Evolutionary conservation across 1,140 invertebrate genomes (phyloP).

Genomic region (Heliconius himera): DNA sequence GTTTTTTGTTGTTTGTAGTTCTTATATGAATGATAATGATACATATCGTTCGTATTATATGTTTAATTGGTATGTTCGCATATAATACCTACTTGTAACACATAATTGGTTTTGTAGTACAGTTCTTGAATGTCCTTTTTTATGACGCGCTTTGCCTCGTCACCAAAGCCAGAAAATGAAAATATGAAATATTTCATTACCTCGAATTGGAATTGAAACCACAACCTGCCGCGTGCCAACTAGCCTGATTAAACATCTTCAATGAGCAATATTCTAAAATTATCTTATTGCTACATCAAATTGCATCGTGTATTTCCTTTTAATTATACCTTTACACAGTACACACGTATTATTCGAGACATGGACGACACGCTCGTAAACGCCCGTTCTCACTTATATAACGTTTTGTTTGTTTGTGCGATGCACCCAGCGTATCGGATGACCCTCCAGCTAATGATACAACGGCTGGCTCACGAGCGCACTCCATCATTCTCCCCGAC

Average conservation of each 20-base stretch:
- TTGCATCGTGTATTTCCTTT: not conserved
- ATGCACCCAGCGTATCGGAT: constrained; percentile 2
- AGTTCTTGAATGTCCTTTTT: no score
- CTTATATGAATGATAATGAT: not conserved
- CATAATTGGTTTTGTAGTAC: no score
- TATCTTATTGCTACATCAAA: not conserved
- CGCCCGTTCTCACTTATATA: constrained; percentile 18
- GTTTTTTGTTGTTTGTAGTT: not conserved
- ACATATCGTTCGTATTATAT: not conserved
- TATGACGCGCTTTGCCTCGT: no score
- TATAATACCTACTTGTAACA: not conserved
- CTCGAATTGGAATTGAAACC: no score
- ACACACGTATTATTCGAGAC: not conserved
- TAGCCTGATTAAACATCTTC: no score
- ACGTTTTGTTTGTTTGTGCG: constrained; percentile 12
- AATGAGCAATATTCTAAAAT: not conserved
- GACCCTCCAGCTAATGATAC: constrained; percentile 28
- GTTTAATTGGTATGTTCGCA: not conserved
- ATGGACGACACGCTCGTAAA: constrained; percentile 10
- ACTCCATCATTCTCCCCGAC: constrained; percentile 7
- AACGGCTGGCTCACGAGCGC: constrained; percentile 13
- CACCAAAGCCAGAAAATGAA: no score
- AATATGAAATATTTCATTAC: no score
- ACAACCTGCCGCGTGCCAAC: no score
- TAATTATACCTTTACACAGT: not conserved